Percentiles rank a stretch among this genome's conserved stretches.
phyloP scores from a whole-genome alignment of 92 coral and sea anemone genomes.

The Plumapathes pennacea region DNA sequence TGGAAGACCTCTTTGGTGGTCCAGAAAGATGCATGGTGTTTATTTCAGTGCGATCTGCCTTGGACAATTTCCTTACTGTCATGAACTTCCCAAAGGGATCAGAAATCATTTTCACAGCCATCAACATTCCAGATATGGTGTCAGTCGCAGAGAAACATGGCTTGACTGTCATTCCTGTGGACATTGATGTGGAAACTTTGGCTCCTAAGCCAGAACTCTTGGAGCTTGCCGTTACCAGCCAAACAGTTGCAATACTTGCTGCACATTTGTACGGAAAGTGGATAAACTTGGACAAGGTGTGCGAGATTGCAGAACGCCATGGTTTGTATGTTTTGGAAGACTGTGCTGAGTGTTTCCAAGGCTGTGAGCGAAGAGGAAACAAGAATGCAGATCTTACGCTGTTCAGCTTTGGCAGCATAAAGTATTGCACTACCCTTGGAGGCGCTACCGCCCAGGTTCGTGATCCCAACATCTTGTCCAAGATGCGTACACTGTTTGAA shows the following conservation, averaged over 20 bases:
- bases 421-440: conserved; percentile 83
- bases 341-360: conserved; percentile 97
- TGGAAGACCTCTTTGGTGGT: conserved; percentile 83
- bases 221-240: conserved; percentile 76
- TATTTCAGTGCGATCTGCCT: conserved; percentile 81
- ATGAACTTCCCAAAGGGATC: conserved; percentile 89
- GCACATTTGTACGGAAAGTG: conserved; percentile 96
- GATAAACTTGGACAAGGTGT: conserved; percentile 71
- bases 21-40: conserved; percentile 70
- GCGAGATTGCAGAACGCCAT: conserved; percentile 62
- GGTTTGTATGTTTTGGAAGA: conserved; percentile 83
- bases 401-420: conserved; percentile 94
- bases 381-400: conserved; percentile 69
- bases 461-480: conserved; percentile 54
- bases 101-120: conserved; percentile 84
- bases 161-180: conserved; percentile 78
- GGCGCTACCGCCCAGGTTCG: conserved; percentile 78
- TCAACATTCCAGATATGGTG: conserved; percentile 93
- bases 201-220: conserved; percentile 85
- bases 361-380: conserved; percentile 73
- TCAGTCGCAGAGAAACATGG: conserved; percentile 76
- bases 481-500: conserved; percentile 72
- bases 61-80: conserved; percentile 75
- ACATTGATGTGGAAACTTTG: conserved; percentile 78
- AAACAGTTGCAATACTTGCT: conserved; percentile 83